These are phyloP conservation scores for Chamaetylas fuelleborni DNA, from an alignment of 2,113 vertebrate species.

Conservation along the genomic window DNA sequence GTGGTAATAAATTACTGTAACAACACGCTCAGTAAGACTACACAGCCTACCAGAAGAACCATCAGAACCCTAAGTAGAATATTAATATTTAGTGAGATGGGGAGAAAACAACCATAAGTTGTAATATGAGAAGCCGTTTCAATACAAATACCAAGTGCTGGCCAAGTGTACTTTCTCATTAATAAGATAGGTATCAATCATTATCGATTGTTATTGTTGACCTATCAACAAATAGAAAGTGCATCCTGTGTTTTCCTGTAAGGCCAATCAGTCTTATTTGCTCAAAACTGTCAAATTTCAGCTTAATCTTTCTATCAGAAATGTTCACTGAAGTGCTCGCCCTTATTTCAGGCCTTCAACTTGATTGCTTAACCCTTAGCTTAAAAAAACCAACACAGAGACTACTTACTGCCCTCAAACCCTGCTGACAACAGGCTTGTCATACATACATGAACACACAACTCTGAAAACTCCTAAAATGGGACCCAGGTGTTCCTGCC, in stretches of 20 bases:
- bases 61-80: background rate
- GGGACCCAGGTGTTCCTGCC: background rate
- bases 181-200: background rate
- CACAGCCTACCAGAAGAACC: background rate
- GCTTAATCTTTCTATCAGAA: background rate
- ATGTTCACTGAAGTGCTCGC: background rate
- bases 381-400: background rate
- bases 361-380: background rate
- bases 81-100: background rate
- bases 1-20: background rate
- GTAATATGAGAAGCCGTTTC: background rate
- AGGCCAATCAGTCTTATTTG: background rate
- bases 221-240: background rate
- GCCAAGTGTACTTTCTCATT: background rate
- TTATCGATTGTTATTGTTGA: fast-evolving
- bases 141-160: background rate
- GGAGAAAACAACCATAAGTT: background rate
- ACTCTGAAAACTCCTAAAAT: background rate
- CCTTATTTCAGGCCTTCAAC: background rate
- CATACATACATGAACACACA: background rate
- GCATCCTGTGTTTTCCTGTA: background rate
- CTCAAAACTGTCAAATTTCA: background rate
- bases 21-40: background rate
- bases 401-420: background rate
- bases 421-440: background rate